Evolutionary conservation across 1,140 invertebrate species (phyloP).

Genomic region (Drosophila pandora): DNA sequence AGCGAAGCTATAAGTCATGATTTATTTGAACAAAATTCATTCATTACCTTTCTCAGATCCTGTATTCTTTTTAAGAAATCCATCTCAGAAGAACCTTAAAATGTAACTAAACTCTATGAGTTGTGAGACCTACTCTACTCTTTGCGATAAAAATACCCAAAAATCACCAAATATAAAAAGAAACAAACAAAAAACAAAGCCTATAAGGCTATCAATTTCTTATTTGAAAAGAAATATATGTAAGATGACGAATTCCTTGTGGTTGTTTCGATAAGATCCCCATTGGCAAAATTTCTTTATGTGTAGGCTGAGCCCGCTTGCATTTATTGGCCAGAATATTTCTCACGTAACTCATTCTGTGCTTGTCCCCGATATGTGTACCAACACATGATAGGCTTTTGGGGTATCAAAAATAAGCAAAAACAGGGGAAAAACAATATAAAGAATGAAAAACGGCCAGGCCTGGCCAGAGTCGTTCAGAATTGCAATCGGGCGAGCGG

Average conservation of each 20-base stretch:
- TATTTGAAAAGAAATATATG: background rate
- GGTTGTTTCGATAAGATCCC: background rate
- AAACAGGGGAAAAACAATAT: background rate
- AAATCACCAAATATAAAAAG: too few relatives aligned
- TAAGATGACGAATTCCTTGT: too few relatives aligned
- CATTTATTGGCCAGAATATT: constrained; percentile 33
- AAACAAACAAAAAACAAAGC: too few relatives aligned
- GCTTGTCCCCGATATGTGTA: constrained; percentile 27
- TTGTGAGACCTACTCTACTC: background rate
- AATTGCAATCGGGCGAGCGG: constrained; percentile 7
- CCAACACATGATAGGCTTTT: constrained; percentile 42
- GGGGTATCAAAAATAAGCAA: constrained; percentile 18
- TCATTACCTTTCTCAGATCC: too few relatives aligned
- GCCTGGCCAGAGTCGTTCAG: too few relatives aligned
- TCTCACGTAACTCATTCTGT: constrained; percentile 40
- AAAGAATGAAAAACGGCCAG: constrained; percentile 4
- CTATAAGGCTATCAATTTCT: background rate
- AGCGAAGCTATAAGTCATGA: too few relatives aligned
- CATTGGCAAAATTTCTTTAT: constrained; percentile 1
- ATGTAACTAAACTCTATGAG: too few relatives aligned
- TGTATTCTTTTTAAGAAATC: too few relatives aligned
- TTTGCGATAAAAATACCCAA: background rate
- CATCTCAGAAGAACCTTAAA: too few relatives aligned
- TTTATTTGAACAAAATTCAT: too few relatives aligned
- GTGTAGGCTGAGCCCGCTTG: constrained; percentile 1